Evolutionary conservation across 2,797 vertebrate species (phyloP), one percentile per base, ranked within the genome.

Genomic region (Mycteria americana): DNA sequence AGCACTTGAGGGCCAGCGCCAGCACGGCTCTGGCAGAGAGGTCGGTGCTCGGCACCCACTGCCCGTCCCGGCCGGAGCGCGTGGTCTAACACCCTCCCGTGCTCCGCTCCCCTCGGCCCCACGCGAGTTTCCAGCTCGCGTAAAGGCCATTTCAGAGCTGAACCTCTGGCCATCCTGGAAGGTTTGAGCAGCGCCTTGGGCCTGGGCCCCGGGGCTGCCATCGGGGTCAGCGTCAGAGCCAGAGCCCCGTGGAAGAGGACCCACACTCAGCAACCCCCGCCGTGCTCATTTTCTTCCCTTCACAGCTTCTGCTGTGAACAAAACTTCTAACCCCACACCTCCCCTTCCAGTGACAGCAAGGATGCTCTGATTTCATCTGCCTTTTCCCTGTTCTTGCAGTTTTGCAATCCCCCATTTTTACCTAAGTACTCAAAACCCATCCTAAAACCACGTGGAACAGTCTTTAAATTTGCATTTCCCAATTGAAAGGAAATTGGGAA

Each of bases 31-130:
- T 45, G 63, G 64, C 31, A 48, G n/a, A 63, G 35, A 46, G 10
- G 15, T 5, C 7, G 1, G 8, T 30, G 59, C 45, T 59, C 7
- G 9, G 64, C 43, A 35, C 57, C 23, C 5, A 1, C 25, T 85
- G 70, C 63, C 31, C 0, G 0, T 15, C 30, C 28, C 2, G 0
- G 57, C 10, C 1, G 1, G 48, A 21, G 41, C 3, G 0, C 4
- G 4, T 2, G 35, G 8, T 5, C 9, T 0, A 4, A 59, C 1
- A 0, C 18, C 13, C 50, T 39, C 39, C 67, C 1, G 9, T 30
- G 24, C 65, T 31, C 33, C 0, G 0, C 9, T n/a, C 15, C 41
- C 37, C 46, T 39, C 6, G 13, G 11, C 18, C 41, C 33, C 31
- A 18, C 0, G 0, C 0, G 6, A 39, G 22, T 13, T 63, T 27